Evolutionary conservation across 2,797 vertebrate genomes (phyloP).

Genomic region (Orestias chungarensis): DNA sequence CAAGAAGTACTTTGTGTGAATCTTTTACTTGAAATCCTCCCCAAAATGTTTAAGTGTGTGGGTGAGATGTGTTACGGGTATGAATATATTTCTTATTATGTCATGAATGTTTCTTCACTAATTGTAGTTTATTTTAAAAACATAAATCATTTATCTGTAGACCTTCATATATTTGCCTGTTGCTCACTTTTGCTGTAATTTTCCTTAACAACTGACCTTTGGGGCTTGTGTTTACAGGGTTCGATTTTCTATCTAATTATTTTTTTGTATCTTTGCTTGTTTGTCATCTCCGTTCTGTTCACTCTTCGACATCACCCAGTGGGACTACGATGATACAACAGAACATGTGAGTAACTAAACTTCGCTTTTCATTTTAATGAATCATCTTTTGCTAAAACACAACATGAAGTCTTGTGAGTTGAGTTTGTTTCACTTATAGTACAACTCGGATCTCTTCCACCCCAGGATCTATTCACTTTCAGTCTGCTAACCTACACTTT

Average conservation of each 20-base stretch:
- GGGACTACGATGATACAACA: constrained; percentile 98
- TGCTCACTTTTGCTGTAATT: not conserved
- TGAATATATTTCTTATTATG: not conserved
- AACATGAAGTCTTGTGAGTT: not conserved
- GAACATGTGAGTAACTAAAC: constrained; percentile 95
- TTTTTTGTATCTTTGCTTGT: constrained; percentile 55
- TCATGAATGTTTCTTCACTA: not conserved
- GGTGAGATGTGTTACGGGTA: not conserved
- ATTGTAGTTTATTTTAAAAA: not conserved
- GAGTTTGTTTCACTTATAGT: not conserved
- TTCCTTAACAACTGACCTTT: not conserved
- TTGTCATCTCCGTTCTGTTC: constrained; percentile 52
- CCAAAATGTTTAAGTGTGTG: not conserved
- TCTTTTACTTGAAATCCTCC: not conserved
- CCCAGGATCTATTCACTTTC: no score
- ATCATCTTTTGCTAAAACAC: not conserved
- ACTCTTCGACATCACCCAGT: constrained; percentile 85
- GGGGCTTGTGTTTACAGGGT: constrained; percentile 7
- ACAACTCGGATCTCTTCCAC: no score
- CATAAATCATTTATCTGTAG: not conserved
- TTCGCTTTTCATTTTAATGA: not conserved
- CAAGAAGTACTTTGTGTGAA: not conserved
- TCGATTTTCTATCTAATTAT: constrained; percentile 29
- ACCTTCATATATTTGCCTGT: not conserved
- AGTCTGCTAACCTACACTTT: not conserved